Conservation (phyloP, 2,888 invertebrate species). For the Meandrusa payeni region DNA sequence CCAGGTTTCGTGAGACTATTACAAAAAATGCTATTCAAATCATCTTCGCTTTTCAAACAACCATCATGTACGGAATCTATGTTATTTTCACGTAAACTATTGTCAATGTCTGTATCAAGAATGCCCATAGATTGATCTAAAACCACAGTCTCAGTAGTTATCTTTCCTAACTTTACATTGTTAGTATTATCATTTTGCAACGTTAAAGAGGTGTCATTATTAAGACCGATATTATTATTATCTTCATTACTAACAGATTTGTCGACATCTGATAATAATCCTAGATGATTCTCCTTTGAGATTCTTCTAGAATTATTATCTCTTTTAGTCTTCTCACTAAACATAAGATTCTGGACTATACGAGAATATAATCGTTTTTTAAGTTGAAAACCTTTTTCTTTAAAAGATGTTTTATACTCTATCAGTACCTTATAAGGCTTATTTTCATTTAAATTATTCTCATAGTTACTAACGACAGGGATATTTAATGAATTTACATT, state of each 20-base stretch:
- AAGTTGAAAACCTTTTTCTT: constrained; percentile 24
- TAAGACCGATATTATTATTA: background rate
- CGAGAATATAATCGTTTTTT: constrained; percentile 58
- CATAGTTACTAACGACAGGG: background rate
- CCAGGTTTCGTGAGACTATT: no score
- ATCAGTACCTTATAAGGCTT: background rate
- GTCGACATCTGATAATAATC: no score
- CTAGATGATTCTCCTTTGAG: no score
- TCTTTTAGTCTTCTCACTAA: constrained; percentile 32
- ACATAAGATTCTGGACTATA: constrained; percentile 55
- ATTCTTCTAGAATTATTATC: no score
- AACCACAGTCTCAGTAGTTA: background rate
- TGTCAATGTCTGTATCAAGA: no score
- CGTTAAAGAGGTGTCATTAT: background rate
- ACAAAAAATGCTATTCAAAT: no score
- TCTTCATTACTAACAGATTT: background rate
- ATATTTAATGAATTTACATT: background rate
- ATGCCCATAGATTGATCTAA: background rate
- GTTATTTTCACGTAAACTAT: no score
- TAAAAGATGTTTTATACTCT: background rate
- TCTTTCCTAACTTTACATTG: background rate
- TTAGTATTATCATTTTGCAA: background rate
- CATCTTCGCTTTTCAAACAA: no score
- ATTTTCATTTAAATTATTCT: background rate
- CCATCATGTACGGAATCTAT: no score